Base-by-base conservation (phyloP, 2,113 vertebrate genomes). In the Anoplopoma fimbria region DNA sequence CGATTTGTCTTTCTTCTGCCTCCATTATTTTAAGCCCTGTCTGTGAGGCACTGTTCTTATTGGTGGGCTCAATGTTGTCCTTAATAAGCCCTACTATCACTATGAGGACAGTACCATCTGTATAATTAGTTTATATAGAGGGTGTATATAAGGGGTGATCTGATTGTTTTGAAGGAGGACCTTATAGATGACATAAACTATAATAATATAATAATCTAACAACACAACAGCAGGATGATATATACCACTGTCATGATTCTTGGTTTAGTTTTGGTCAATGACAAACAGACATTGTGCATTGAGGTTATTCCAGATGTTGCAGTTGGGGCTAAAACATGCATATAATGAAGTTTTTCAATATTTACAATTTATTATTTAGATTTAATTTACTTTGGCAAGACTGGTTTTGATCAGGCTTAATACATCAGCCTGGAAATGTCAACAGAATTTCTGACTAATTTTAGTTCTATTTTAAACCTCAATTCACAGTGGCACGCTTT, bases 1-100 rank as follows among this genome's bases (percentile, higher is more conserved):
- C 36, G 6, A 65, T 79, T 74, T 68, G 31, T 81, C 60, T 79
- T 21, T 68, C 53, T 67, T 51, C 27, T 31, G 19, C 31, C 45
- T 68, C 40, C 19, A 53, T 61, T 72, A 36, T 63, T 74, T 71
- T 63, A 58, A 78, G 75, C 51, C 23, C 17, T 12, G 6, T 34
- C 49, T 34, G 62, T 21, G 74, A 45, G 42, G 55, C 29, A 1
- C 4, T 29, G 57, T 57, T 77, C 10, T 4, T 9, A n/a, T 15
- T 34, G 76, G 2, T 17, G 29, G 64, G 12, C 29, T 67, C 27
- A 6, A 38, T 63, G 29, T 60, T 82, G 53, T 72, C 55, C 69
- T 29, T 71, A 34, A 71, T 57, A 33, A 65, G 70, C 29, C 36
- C n/a, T 12, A 27, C 29, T 36, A 2, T 62, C n/a, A 62, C 71